A percentile compares a stretch with the other conserved stretches of the same genome.
Evolutionary conservation across 1,140 invertebrate genomes (phyloP).

Genomic region (Conus ventricosus): DNA sequence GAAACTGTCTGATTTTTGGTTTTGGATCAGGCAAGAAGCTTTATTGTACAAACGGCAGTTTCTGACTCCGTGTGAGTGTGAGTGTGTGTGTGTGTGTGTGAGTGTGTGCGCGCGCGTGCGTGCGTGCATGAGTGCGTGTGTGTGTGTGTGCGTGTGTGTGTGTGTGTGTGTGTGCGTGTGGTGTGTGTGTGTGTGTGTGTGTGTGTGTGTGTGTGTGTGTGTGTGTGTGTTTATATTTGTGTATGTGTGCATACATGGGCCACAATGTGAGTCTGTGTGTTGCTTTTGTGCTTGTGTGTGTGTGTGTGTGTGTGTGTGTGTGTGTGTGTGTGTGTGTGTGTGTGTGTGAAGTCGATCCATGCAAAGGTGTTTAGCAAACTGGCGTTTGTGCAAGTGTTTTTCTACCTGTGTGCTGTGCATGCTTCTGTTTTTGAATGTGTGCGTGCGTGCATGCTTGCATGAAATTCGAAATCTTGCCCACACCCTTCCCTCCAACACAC

Average conservation of each 20-base stretch:
- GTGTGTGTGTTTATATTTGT: background rate
- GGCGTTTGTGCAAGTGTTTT: too few relatives aligned
- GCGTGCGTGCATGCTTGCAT: too few relatives aligned
- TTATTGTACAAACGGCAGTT: background rate
- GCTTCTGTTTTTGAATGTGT: too few relatives aligned
- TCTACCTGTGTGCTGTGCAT: too few relatives aligned
- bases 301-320: too few relatives aligned
- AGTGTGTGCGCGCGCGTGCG: background rate
- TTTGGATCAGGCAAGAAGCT: background rate
- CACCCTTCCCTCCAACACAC: too few relatives aligned
- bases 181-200: background rate
- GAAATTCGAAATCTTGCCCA: too few relatives aligned
- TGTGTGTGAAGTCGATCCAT: background rate
- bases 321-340: too few relatives aligned
- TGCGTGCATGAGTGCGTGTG: too few relatives aligned
- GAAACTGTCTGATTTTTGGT: too few relatives aligned
- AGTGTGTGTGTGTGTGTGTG: background rate
- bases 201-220: slow-evolving; percentile 22
- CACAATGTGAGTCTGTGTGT: background rate
- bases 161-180: slow-evolving; percentile 1
- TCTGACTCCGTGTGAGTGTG: background rate
- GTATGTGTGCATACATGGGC: background rate
- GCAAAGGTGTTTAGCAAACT: too few relatives aligned
- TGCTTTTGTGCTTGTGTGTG: slow-evolving; percentile 7
- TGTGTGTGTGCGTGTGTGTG: background rate